Base-by-base conservation (phyloP, 1,140 invertebrate genomes). In the Bombus huntii region DNA sequence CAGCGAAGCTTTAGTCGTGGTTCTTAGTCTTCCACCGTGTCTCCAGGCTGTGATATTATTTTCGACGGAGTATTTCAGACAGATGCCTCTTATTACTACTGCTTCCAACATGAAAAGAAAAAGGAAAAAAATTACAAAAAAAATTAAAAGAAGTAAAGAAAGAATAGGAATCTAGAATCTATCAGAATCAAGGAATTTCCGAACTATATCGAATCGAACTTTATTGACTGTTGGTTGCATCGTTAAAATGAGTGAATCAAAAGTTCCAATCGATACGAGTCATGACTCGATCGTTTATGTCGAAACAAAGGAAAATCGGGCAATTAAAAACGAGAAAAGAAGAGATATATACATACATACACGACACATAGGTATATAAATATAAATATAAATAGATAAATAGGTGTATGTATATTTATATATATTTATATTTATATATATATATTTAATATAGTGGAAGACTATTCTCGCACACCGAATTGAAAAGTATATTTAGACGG, bases 11-110 rank as follows among this genome's bases (percentile, higher is more conserved):
- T 62, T 28, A 62, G 39, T 28, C 57, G 18, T 39, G 79, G n/a
- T 83, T 82, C 53, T 75, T 88, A 88, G 89, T 90, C 89, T 90
- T 90, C 89, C 89, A 83, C 47, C 84, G 37, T 80, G 42, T 88
- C 89, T 90, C 83, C 83, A 90, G 86, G 44, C 89, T 90, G 89
- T 90, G 89, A 90, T 90, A 88, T 90, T 88, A 90, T 90, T 90
- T 90, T 83, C 44, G 59, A 77, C 75, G 78, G 79, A 86, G 59
- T 86, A 70, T 86, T 88, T 89, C 75, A 74, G 47, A 34, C 31
- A 74, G 15, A 79, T 65, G 31, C 57, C 59, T 81, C 34, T 74
- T 25, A 34, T 62, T 22, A 42, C 37, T 72, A 37, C 34, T 68
- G 71, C 78, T 81, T 80, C 68, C 77, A 70, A 70, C n/a, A 65